phyloP scores from a whole-genome alignment of 2,113 vertebrate species.

The Vulpes lagopus region DNA sequence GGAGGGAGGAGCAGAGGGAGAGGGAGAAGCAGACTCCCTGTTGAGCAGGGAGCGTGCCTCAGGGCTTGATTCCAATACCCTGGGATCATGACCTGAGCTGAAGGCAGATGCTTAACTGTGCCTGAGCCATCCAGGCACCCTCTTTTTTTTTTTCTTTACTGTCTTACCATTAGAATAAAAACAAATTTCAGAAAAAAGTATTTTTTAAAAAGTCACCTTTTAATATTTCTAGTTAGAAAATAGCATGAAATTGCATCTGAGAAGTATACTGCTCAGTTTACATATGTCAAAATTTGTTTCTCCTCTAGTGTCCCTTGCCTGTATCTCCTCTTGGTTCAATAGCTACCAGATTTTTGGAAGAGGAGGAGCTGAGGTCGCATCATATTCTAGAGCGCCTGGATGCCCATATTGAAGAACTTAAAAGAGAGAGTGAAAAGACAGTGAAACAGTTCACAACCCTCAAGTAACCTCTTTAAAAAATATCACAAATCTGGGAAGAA shows the following conservation, averaged over 20 bases:
- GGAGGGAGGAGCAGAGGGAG: no score
- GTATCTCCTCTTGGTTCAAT: conserved; percentile 86
- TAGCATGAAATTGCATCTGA: not conserved
- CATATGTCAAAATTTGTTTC: conserved; percentile 51
- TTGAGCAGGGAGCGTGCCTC: no score
- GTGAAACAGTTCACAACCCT: conserved; percentile 87
- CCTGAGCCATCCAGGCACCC: no score
- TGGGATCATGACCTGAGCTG: no score
- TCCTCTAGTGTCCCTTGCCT: conserved; percentile 78
- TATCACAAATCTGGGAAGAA: not conserved
- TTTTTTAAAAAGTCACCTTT: not conserved
- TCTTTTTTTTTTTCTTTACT: not conserved
- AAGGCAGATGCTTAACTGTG: no score
- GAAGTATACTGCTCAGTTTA: not conserved
- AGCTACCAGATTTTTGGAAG: conserved; percentile 91
- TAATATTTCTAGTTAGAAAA: conserved; percentile 54
- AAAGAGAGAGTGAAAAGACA: conserved; percentile 89
- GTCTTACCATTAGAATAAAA: conserved; percentile 43
- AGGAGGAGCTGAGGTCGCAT: conserved; percentile 91
- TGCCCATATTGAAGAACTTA: conserved; percentile 92
- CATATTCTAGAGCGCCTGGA: conserved; percentile 92
- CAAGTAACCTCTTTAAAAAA: conserved; percentile 67
- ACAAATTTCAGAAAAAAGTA: not conserved
- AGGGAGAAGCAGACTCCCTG: no score
- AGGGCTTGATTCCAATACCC: no score